Evolutionary conservation across 2,797 vertebrate species (phyloP).

Genomic region (Ptychobarbus kaznakovi): DNA sequence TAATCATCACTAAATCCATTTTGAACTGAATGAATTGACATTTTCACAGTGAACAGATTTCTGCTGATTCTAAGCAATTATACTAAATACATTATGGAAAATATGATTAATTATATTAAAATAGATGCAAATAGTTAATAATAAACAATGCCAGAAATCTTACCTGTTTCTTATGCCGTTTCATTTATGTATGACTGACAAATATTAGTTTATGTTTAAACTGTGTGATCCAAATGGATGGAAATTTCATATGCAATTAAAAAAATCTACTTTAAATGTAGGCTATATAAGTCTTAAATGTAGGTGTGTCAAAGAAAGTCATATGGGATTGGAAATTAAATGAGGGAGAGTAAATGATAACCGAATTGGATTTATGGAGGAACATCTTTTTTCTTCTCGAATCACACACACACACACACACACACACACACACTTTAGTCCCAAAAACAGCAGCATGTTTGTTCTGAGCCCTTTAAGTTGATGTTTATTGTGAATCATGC

Average conservation of each 20-base stretch:
- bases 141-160: neutral
- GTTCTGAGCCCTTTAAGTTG: conserved; percentile 86
- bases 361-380: neutral
- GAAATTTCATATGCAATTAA: no score
- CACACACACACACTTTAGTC: conserved; percentile 32
- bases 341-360: neutral
- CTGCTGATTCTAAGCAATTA: neutral
- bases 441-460: conserved; percentile 76
- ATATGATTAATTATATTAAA: neutral
- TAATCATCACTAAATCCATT: neutral
- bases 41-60: neutral
- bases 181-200: neutral
- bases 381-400: neutral
- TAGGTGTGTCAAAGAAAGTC: neutral
- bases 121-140: neutral
- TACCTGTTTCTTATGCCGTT: neutral
- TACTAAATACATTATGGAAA: neutral
- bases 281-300: no score
- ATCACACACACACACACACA: conserved; percentile 18
- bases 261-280: no score
- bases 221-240: neutral
- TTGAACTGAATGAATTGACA: neutral
- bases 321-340: neutral
- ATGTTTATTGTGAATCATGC: conserved; percentile 82
- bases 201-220: neutral